Percentiles rank a stretch among this genome's conserved stretches.
Conservation (phyloP, 2,113 vertebrate species). For the Odocoileus hemionus region DNA sequence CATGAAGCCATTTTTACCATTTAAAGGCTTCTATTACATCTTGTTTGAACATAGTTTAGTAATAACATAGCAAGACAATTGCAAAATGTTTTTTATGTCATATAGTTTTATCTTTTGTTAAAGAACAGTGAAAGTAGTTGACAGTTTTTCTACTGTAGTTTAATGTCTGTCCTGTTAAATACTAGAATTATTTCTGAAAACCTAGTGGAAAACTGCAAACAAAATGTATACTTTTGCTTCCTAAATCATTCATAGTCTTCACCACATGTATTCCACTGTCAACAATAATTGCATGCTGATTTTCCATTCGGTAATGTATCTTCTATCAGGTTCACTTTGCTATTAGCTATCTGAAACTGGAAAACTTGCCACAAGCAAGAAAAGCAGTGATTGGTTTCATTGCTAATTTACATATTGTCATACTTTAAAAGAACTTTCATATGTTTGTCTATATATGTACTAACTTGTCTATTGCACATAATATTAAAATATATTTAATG, state of each 20-base stretch:
- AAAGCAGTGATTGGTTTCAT: neutral
- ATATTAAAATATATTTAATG: neutral
- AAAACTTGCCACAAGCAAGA: neutral
- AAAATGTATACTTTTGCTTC: neutral
- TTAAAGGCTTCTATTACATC: neutral
- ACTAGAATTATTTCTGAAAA: neutral
- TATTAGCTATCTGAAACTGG: neutral
- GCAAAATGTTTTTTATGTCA: neutral
- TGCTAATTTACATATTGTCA: neutral
- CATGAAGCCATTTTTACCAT: neutral
- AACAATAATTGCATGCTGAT: neutral
- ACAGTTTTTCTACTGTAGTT: neutral
- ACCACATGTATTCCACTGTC: neutral
- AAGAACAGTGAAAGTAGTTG: neutral
- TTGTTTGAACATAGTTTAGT: neutral
- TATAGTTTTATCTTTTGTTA: neutral
- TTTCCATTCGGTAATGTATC: neutral
- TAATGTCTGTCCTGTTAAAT: neutral
- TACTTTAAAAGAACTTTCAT: neutral
- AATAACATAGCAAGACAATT: neutral
- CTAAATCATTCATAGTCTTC: neutral
- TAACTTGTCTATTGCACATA: neutral
- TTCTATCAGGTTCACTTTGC: neutral
- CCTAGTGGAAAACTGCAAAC: neutral
- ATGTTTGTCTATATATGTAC: neutral